A percentile compares a stretch with the other conserved stretches of the same genome.
These are phyloP conservation scores for Ptilorrhoa leucosticta DNA, from an alignment of 2,113 vertebrate species.

Conservation along the genomic window DNA sequence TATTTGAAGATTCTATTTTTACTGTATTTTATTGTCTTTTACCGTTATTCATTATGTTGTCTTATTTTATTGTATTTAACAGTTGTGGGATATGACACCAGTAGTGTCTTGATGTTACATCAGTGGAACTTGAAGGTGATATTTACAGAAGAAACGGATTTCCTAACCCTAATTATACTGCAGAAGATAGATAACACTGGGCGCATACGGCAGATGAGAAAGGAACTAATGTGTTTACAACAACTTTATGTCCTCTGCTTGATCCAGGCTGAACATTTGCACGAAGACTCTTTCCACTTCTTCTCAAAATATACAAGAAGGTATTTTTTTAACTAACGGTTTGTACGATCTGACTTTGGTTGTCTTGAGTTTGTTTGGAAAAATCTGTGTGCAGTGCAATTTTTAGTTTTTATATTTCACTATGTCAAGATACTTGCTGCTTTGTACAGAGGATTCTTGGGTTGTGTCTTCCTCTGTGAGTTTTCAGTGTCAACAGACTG, in stretches of 20 bases:
- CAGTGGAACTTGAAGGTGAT: neutral
- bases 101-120: constrained; percentile 87
- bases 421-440: constrained; percentile 24
- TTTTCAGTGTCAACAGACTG: neutral
- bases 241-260: neutral
- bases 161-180: constrained; percentile 1
- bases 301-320: constrained; percentile 60
- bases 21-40: neutral
- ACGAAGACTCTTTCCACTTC: constrained; percentile 62
- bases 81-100: constrained; percentile 98
- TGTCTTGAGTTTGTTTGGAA: constrained; percentile 55
- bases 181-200: constrained; percentile 24
- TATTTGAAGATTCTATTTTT: neutral
- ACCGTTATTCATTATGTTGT: neutral
- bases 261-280: constrained; percentile 10
- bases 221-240: neutral
- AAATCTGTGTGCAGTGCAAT: constrained; percentile 39
- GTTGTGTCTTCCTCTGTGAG: neutral
- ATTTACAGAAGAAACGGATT: constrained; percentile 27
- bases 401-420: constrained; percentile 47
- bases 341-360: constrained; percentile 59
- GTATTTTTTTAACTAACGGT: constrained; percentile 73
- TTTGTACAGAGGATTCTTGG: constrained; percentile 21
- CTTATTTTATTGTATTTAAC: constrained; percentile 43
- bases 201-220: neutral